Percentiles rank a stretch among this genome's conserved stretches.
phyloP scores from a whole-genome alignment of 2,888 invertebrate species.

The Pocota personata region DNA sequence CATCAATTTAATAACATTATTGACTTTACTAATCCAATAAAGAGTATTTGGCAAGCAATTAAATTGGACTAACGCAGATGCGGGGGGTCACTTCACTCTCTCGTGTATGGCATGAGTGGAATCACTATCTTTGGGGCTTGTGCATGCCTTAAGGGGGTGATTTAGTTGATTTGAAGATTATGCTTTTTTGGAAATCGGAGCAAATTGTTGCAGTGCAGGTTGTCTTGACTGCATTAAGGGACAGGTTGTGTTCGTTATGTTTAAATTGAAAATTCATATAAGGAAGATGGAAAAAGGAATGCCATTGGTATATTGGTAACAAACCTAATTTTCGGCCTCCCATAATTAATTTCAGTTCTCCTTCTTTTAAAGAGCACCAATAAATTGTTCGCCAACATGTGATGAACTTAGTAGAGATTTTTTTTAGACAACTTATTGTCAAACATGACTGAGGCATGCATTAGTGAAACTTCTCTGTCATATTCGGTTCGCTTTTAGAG shows the following conservation, averaged over 20 bases:
- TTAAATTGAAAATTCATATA: background rate
- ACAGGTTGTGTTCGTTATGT: background rate
- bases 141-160: conserved; percentile 30
- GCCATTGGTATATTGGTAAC: too few species aligned
- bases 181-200: conserved; percentile 29
- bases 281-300: too few species aligned
- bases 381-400: too few species aligned
- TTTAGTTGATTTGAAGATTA: conserved; percentile 34
- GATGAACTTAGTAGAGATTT: too few species aligned
- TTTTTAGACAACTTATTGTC: too few species aligned
- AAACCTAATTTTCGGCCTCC: too few species aligned
- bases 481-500: too few species aligned
- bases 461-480: too few species aligned
- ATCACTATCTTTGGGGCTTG: background rate
- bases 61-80: conserved; percentile 48
- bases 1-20: conserved; percentile 64
- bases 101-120: background rate
- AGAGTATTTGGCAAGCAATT: conserved; percentile 67
- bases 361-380: too few species aligned
- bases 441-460: too few species aligned
- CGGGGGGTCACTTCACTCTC: background rate
- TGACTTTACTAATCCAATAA: conserved; percentile 57
- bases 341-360: too few species aligned
- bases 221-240: conserved; percentile 47
- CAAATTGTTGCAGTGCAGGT: conserved; percentile 5